Evolutionary conservation across 2,888 invertebrate species (phyloP).

Genomic region (Lasioglossum vierecki): DNA sequence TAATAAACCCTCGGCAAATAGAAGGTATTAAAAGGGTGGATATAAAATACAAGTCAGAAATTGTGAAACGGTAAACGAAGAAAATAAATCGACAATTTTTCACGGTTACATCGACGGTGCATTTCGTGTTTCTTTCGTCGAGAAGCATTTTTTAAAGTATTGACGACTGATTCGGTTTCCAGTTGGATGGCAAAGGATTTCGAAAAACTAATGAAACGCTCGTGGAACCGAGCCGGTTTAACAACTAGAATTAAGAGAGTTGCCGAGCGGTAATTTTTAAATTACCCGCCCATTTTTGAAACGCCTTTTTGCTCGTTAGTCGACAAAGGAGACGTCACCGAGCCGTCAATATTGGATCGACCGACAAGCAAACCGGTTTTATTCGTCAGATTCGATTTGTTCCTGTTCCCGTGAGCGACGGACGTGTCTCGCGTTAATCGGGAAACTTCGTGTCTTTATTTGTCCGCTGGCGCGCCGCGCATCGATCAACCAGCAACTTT

Average conservation of each 20-base stretch:
- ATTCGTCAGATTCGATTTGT: slow-evolving; percentile 18
- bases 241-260: background rate
- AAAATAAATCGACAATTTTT: too few relatives aligned
- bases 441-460: background rate
- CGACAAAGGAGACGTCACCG: slow-evolving; percentile 16
- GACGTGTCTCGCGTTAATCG: background rate
- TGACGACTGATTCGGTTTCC: background rate
- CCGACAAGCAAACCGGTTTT: slow-evolving; percentile 37
- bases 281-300: background rate
- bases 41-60: too few relatives aligned
- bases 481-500: slow-evolving; percentile 8
- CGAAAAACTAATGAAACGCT: background rate
- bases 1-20: too few relatives aligned
- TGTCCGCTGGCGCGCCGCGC: background rate
- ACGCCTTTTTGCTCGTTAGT: slow-evolving; percentile 22
- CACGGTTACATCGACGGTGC: too few relatives aligned
- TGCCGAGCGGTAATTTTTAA: background rate
- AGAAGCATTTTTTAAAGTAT: too few relatives aligned
- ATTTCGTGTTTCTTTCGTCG: too few relatives aligned
- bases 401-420: background rate
- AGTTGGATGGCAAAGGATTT: background rate
- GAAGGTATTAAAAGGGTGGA: too few relatives aligned
- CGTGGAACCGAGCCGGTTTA: background rate
- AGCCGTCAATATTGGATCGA: slow-evolving; percentile 42
- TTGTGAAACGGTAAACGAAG: too few relatives aligned